Base-by-base conservation (phyloP, 1,140 invertebrate species). In the Drosophila equinoxialis region DNA sequence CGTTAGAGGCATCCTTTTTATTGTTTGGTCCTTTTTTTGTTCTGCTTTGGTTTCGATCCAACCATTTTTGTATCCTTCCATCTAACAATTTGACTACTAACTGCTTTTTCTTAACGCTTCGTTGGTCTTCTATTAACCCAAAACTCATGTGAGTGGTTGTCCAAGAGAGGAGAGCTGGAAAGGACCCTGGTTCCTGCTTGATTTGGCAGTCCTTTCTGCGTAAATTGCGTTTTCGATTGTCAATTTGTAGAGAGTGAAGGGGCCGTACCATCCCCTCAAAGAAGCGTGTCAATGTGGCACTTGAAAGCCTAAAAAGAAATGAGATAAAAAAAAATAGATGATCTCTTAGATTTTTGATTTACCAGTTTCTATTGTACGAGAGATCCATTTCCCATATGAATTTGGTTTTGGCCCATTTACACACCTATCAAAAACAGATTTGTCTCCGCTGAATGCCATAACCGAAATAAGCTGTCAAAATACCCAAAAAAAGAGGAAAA, bases 31-130 rank as follows among this genome's bases (percentile, higher is more conserved):
- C 39, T 3, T 55, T 66, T 8, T 14, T 42, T 45, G 48, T 71
- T 55, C 55, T 33, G 55, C 4, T 6, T 6, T 54, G 42, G 26
- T 0, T 4, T 48, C 0, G 17, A 8, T 13, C n/a, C 4, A 30
- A 30, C 17, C 1, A 23, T 57, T 63, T 54, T 51, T 62, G 14
- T 39, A 33, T n/a, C 33, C 45, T 68, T 72, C 84, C 71, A 87
- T 89, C 84, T 76, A 68, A 54, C 75, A 75, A 78, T 79, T 71
- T 69, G 66, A 69, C 74, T 80, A 59, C 74, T 82, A 89, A 89
- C 74, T 89, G 78, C 85, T 81, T 89, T 87, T 90, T 69, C 84
- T 89, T 65, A 81, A 90, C 81, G 84, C 85, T 75, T 70, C 67
- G 77, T 37, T 89, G 85, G 42, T 26, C 67, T 76, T 89, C 81